Base-by-base conservation (phyloP, 1,140 invertebrate species). In the Pinna nobilis region DNA sequence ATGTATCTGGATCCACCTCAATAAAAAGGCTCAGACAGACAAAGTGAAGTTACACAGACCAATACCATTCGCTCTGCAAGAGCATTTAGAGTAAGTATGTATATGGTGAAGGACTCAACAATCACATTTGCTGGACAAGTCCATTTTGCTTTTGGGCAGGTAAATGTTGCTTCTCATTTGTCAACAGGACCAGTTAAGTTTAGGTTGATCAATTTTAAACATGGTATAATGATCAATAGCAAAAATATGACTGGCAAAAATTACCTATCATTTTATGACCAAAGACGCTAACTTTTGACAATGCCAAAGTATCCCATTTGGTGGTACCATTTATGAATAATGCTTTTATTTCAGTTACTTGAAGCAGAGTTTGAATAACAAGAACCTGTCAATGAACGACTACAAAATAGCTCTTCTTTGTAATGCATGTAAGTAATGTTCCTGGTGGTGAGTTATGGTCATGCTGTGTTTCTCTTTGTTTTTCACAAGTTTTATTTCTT, bases 1-100 rank as follows among this genome's bases (percentile, higher is more conserved):
- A 6, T 98, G 96, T 82, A 98, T 98, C 84, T 98, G 97, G 96
- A 96, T 98, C 83, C 97, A 98, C 90, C 90, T 98, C 39, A 91
- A 96, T 70, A 98, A 97, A 86, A 98, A 98, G 89, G 96, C 96
- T 11, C 94, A 96, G 83, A 91, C 92, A 15, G 87, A 87, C 59
- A 87, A 90, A 64, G 92, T 93, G 66, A 94, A 93, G 76, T 93
- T 95, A 82, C 93, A 92, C 61, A 88, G 94, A 76, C 93, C 95
- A 0, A 92, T 97, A 83, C 96, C 96, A 0, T 92, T 93, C 75
- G 94, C 95, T 53, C 89, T 98, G 0, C 94, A 95, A 88, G 91
- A 93, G 44, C 96, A 98, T 87, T 78, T 87, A 41, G 87, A 90
- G 83, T 90, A 75, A 75, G 84, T 84, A 13, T 35, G n/a, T 30